Base-by-base conservation (phyloP, 2,888 invertebrate species). In the Cantharis lateralis region DNA sequence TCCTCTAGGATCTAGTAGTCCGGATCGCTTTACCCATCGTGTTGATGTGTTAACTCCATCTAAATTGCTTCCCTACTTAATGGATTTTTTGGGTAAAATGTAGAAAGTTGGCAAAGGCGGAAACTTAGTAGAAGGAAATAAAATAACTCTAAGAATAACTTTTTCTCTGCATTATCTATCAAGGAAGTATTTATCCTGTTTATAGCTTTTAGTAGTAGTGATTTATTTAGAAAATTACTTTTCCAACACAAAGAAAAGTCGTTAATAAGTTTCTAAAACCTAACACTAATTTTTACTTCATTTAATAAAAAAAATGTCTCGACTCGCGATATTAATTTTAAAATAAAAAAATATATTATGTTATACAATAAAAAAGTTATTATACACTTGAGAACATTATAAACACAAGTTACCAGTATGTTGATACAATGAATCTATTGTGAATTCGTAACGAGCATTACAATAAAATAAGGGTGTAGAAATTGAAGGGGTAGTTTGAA, bases 31-130 rank as follows among this genome's bases (percentile, higher is more conserved):
- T 83, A 83, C 82, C 78, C 76, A 80, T 83, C 80, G 83, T 84
- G 85, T 83, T 85, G 87, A 87, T 87, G 87, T 87, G 87, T 87
- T 87, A 87, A 87, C 87, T 87, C 84, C 85, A 83, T 83, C 85
- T 82, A 87, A 87, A 87, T 87, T 87, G 86, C 86, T 87, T 87
- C 87, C 87, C 84, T 81, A 83, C 84, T 84, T 87, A 87, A 86
- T 87, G 86, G 87, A 87, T 86, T 86, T 85, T 85, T 87, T 84
- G 81, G 82, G 81, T 73, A 77, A 80, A 81, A 76, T 78, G 80
- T 73, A 62, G 79, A 80, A 80, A 77, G 78, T 80, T 78, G 70
- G 72, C 71, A 62, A 78, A 77, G 78, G 71, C 81, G 81, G 81
- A 81, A 81, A 77, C 78, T 68, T 78, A 78, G 76, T 76, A 80